Base-by-base conservation (phyloP, 2,797 vertebrate species). In the Mycteria americana region DNA sequence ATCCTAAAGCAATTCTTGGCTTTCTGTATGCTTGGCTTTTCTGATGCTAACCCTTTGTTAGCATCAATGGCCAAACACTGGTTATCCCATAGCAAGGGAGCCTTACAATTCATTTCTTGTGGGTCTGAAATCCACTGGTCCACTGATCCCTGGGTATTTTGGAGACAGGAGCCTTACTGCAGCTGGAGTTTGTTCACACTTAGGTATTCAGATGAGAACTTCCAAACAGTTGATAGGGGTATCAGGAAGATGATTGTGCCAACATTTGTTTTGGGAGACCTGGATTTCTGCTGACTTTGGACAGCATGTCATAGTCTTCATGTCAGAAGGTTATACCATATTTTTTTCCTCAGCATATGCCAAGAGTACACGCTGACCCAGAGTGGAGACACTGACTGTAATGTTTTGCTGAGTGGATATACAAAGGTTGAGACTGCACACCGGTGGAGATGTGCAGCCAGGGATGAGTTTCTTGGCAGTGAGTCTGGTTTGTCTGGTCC, bases 371-470 rank as follows among this genome's bases (percentile, higher is more conserved):
- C 3, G 1, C 7, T 64, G 28, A 23, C 35, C 25, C 2, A 35
- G 30, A 28, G 53, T 1, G 1, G 35, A 67, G 28, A 18, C 41
- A 35, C 33, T 48, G 68, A 43, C n/a, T 69, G 23, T 43, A 65
- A 27, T 50, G 19, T 84, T 68, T 79, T 75, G 15, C 45, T 48
- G 24, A 48, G 18, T 62, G 46, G 27, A 11, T 45, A 37, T 41
- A 25, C 30, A 70, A 72, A 80, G 22, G 25, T 72, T 80, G 65
- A 77, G 21, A 39, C 46, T 62, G 6, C 25, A 45, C 11, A 39
- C 9, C 1, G 0, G 28, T 2, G 3, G 25, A 76, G 18, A 70
- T n/a, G 6, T 46, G 17, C 11, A n/a, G 56, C 21, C n/a, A 74
- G 37, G 30, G 27, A 63, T 51, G 39, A 79, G 31, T 25, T 69